A percentile compares a stretch with the other conserved stretches of the same genome.
phyloP scores from a whole-genome alignment of 1,140 invertebrate species.

The Gryllus bimaculatus region DNA sequence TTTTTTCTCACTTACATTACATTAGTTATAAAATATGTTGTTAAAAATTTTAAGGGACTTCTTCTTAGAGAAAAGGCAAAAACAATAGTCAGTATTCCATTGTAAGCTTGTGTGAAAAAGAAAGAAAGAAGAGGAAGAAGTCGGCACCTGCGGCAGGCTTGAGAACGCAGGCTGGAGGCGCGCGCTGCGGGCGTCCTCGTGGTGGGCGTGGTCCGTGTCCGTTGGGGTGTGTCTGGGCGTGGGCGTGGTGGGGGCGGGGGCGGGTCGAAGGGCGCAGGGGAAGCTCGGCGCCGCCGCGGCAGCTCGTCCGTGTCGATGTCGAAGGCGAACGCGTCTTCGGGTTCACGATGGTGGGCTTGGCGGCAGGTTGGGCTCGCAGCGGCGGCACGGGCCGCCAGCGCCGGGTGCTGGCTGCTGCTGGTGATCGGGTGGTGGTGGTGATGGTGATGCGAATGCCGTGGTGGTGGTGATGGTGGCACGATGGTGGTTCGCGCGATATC shows the following conservation, averaged over 20 bases:
- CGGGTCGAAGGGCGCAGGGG: constrained; percentile 39
- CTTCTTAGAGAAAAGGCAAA: no score
- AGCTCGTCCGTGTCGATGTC: constrained; percentile 67
- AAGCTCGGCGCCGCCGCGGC: constrained; percentile 11
- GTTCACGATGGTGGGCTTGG: constrained; percentile 28
- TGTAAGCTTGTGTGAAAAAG: no score
- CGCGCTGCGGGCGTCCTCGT: no score
- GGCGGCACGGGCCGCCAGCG: background rate
- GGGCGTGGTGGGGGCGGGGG: no score
- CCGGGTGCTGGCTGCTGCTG: constrained; percentile 13
- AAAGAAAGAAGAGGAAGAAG: no score
- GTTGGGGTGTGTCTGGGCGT: no score
- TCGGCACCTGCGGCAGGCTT: background rate
- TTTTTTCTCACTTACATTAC: no score
- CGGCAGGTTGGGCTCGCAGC: constrained; percentile 24
- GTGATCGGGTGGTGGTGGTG: background rate
- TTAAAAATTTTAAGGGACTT: no score
- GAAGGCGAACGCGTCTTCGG: constrained; percentile 67
- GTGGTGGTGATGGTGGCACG: constrained; percentile 11
- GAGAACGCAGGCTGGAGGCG: background rate
- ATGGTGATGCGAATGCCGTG: background rate
- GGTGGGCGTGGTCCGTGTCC: no score
- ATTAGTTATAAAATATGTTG: no score
- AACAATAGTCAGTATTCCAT: no score
- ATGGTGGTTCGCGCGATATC: background rate